Base-by-base conservation (phyloP, 2,888 invertebrate genomes). In the Brachypalpus laphriformis region DNA sequence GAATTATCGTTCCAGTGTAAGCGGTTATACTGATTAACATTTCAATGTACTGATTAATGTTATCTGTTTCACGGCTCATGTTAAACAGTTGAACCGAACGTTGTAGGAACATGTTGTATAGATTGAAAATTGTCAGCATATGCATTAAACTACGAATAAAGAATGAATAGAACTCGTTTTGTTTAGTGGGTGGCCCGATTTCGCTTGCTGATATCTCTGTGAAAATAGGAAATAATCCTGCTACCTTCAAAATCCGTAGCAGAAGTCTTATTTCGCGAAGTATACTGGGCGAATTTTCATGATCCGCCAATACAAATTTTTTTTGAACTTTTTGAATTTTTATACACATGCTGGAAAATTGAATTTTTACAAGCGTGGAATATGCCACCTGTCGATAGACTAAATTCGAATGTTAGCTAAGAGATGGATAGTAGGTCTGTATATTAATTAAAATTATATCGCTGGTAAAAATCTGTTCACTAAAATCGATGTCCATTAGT, bases 21-120 rank as follows among this genome's bases (percentile, higher is more conserved):
- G 90, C 89, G 3, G 89, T 68, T 11, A 90, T 89, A 65, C 89
- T 89, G 11, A 91, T 88, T 9, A 91, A 37, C 6, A 90, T 85
- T 28, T 91, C 91, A 42, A 90, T 89, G 89, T 90, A 90, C 75
- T 90, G 89, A 83, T 90, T 91, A 2, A 91, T 88, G 74, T 89
- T 90, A 31, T 91, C 91, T 5, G 90, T 89, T 31, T 90, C 90
- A 3, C 89, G 82, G 18, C 88, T 87, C 0, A 89, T 89, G 61
- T 87, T 87, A 22, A 89, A 89, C 0, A 89, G 47, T 56, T 90
- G 88, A 0, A 86, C 82, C 9, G 88, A 87, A 20, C 87, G 88
- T 2, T 88, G 87, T 8, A 88, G 87, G 34, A 89, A 87, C 9
- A 90, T 82, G 37, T 87, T 89, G 66, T 90, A 91, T 22, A 91